These are phyloP conservation scores for Pristiophorus japonicus DNA, from an alignment of 2,113 vertebrate genomes.

Conservation along the genomic window DNA sequence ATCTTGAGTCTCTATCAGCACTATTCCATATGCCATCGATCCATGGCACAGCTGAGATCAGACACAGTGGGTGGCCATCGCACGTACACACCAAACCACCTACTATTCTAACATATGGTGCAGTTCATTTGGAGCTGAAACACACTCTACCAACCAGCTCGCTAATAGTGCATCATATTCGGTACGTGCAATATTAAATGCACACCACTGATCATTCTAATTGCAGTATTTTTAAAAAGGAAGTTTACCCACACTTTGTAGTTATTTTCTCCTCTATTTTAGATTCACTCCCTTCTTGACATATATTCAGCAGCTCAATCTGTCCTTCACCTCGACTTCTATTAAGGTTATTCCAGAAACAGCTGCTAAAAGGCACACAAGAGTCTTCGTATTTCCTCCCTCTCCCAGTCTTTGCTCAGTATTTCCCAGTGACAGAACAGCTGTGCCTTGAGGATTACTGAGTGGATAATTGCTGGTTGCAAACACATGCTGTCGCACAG, in stretches of 20 bases:
- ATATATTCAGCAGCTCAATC: background rate
- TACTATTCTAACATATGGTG: background rate
- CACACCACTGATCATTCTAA: background rate
- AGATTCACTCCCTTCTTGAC: background rate
- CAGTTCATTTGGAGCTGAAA: background rate
- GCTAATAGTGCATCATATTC: background rate
- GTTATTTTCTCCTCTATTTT: background rate
- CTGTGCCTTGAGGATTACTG: background rate
- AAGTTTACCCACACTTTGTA: background rate
- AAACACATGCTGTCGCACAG: too few species aligned
- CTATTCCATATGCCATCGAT: too few species aligned
- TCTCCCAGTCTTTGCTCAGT: background rate
- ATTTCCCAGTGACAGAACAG: background rate
- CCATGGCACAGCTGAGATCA: too few species aligned
- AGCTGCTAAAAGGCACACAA: too few species aligned
- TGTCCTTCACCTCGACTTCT: background rate
- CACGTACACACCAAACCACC: background rate
- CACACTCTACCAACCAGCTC: background rate
- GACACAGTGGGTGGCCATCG: background rate
- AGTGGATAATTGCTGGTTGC: background rate
- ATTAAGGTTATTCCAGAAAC: background rate
- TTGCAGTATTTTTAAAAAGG: background rate
- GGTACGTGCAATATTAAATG: background rate
- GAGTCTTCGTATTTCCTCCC: too few species aligned
- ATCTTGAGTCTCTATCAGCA: too few species aligned